These are phyloP conservation scores for Eristalinus aeneus DNA, from an alignment of 2,888 invertebrate species.

Conservation along the genomic window DNA sequence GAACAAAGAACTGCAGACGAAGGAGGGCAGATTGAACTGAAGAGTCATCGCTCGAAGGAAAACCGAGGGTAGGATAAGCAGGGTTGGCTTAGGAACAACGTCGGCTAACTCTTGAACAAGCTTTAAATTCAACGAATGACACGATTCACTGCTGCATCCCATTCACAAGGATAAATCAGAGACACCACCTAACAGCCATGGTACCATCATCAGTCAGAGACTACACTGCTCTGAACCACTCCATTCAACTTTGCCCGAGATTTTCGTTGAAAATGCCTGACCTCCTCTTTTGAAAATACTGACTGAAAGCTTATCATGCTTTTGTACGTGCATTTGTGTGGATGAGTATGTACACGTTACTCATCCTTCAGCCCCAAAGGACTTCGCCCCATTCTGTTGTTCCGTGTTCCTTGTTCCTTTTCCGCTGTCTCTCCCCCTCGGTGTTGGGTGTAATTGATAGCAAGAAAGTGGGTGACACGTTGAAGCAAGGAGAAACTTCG, in stretches of 20 bases:
- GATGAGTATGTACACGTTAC: neutral
- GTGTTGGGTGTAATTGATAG: conserved; percentile 54
- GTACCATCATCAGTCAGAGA: conserved; percentile 43
- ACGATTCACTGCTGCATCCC: conserved; percentile 34
- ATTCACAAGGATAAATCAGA: conserved; percentile 28
- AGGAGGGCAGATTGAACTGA: conserved; percentile 6
- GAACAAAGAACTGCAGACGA: neutral
- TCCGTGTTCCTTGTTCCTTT: conserved; percentile 1
- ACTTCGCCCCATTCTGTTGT: conserved; percentile 43
- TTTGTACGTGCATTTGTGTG: neutral
- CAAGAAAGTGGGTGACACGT: conserved; percentile 41
- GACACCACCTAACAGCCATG: conserved; percentile 24
- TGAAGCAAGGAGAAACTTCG: neutral
- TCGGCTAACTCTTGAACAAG: conserved; percentile 1
- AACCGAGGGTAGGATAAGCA: neutral
- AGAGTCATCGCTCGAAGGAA: neutral
- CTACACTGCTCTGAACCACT: conserved; percentile 11
- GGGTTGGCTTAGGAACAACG: conserved; percentile 6
- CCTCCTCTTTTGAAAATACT: conserved; percentile 9
- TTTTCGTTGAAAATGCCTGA: conserved; percentile 30
- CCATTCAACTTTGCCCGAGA: conserved; percentile 57
- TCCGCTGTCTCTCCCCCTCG: conserved; percentile 9
- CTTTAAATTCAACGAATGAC: conserved; percentile 1
- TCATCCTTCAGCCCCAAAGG: conserved; percentile 25
- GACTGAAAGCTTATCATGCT: conserved; percentile 10